phyloP scores from a whole-genome alignment of 2,888 invertebrate genomes.

The Molorchus minor region DNA sequence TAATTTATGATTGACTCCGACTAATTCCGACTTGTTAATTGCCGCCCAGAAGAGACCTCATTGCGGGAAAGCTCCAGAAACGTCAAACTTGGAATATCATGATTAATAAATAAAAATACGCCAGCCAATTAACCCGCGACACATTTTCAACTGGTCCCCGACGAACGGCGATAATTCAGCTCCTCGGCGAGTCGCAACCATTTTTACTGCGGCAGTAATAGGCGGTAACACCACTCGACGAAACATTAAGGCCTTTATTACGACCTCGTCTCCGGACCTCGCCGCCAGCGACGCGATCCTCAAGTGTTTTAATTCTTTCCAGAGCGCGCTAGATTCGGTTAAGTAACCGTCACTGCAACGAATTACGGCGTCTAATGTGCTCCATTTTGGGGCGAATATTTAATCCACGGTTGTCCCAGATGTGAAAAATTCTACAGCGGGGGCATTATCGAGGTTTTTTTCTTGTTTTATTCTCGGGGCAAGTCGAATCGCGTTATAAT shows the following conservation, averaged over 20 bases:
- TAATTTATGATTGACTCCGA: no score
- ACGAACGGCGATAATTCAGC: not conserved
- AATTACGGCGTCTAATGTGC: constrained; percentile 40
- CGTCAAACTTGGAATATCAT: no score
- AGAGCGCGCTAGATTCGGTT: constrained; percentile 43
- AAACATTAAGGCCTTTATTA: constrained; percentile 49
- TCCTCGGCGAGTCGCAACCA: not conserved
- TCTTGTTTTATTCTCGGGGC: no score
- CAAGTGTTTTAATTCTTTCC: constrained; percentile 50
- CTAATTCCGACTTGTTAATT: no score
- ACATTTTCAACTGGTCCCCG: no score
- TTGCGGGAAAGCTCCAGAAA: no score
- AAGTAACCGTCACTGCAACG: constrained; percentile 42
- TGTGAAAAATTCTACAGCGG: constrained; percentile 19
- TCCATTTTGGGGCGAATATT: constrained; percentile 32
- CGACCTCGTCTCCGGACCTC: constrained; percentile 45
- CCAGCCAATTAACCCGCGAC: no score
- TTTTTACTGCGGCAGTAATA: not conserved
- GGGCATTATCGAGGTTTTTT: no score
- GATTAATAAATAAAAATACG: no score
- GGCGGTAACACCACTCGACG: constrained; percentile 24
- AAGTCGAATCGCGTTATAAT: no score
- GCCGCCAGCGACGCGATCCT: constrained; percentile 45
- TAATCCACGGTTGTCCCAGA: constrained; percentile 36
- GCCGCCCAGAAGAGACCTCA: no score